Evolutionary conservation across 1,140 invertebrate species (phyloP).

Genomic region (Apis florea): DNA sequence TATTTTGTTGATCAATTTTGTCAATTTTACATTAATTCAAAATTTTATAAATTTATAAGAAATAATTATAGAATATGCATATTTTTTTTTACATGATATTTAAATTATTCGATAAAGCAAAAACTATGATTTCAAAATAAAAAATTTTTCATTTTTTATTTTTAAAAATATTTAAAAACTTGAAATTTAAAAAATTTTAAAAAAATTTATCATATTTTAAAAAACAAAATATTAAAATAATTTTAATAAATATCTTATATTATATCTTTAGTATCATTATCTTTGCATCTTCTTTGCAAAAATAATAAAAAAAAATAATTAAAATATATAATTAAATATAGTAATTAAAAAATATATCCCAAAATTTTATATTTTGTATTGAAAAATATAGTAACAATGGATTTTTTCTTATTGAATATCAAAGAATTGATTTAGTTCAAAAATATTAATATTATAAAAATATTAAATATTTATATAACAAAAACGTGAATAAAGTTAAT

Average conservation of each 20-base stretch:
- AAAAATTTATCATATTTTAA: background rate
- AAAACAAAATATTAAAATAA: background rate
- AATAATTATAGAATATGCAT: background rate
- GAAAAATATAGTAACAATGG: background rate
- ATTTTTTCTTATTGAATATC: background rate
- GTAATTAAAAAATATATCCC: background rate
- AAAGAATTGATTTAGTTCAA: background rate
- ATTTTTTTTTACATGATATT: background rate
- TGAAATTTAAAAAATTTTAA: no score
- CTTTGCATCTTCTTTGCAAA: slow-evolving; percentile 22
- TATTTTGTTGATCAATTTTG: background rate
- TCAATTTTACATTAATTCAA: background rate
- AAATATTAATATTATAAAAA: background rate
- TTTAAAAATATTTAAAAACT: no score
- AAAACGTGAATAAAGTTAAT: background rate
- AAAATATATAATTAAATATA: background rate
- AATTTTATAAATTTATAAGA: background rate
- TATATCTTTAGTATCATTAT: background rate
- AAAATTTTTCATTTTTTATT: no score
- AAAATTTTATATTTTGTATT: background rate
- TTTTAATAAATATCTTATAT: background rate
- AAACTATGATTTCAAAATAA: background rate
- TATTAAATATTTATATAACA: no score
- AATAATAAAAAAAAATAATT: background rate
- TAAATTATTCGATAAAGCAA: background rate